phyloP scores from a whole-genome alignment of 2,888 invertebrate genomes.

The Hypena proboscidalis region DNA sequence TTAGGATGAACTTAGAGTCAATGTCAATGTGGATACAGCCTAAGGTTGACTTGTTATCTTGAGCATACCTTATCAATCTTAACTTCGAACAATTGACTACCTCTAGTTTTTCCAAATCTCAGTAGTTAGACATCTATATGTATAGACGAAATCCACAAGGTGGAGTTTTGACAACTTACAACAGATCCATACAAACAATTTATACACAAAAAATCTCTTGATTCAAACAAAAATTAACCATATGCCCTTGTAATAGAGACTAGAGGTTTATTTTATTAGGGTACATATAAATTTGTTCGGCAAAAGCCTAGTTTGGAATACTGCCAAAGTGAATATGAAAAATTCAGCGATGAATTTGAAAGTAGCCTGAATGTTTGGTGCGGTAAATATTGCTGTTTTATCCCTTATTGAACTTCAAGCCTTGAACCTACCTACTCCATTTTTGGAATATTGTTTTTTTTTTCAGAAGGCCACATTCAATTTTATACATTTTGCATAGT shows the following conservation, averaged over 20 bases:
- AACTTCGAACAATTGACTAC: slow-evolving; percentile 9
- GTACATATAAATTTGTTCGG: slow-evolving; percentile 18
- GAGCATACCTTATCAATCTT: too few species aligned
- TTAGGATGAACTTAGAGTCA: too few species aligned
- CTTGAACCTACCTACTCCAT: background rate
- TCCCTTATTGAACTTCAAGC: background rate
- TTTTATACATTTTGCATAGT: too few species aligned
- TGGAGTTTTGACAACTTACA: slow-evolving; percentile 19
- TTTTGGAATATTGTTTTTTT: background rate
- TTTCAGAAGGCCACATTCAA: background rate
- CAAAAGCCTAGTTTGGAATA: slow-evolving; percentile 28
- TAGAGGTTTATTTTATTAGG: background rate
- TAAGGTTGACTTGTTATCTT: too few species aligned
- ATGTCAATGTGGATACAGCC: too few species aligned
- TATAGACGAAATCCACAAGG: slow-evolving; percentile 31
- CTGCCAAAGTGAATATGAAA: slow-evolving; percentile 36
- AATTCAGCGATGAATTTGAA: slow-evolving; percentile 29
- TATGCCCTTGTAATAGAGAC: background rate
- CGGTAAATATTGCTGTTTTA: slow-evolving; percentile 13
- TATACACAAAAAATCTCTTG: background rate
- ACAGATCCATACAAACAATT: slow-evolving; percentile 7
- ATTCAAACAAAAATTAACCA: slow-evolving; percentile 6
- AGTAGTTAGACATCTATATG: slow-evolving; percentile 12
- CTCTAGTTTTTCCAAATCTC: slow-evolving; percentile 21
- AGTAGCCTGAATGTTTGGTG: slow-evolving; percentile 11